phyloP scores from a whole-genome alignment of 2,888 invertebrate genomes.

The Clanis bilineata region DNA sequence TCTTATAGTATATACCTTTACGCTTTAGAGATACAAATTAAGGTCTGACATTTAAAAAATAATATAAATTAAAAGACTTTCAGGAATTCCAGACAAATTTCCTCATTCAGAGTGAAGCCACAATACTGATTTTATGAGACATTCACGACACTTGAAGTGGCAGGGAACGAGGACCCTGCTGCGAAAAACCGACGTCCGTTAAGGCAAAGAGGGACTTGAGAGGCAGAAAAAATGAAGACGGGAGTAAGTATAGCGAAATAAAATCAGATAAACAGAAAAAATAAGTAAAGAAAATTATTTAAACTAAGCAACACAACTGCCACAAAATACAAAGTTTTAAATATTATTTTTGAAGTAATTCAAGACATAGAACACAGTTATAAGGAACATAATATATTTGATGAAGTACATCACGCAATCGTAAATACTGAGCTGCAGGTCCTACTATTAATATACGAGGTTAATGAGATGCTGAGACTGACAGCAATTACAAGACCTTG shows the following conservation, averaged over 20 bases:
- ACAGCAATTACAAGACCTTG: background rate
- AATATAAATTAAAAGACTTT: too few species aligned
- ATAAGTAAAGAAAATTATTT: background rate
- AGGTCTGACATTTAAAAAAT: too few species aligned
- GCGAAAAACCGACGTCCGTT: background rate
- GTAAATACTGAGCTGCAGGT: too few species aligned
- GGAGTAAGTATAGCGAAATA: background rate
- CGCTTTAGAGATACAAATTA: too few species aligned
- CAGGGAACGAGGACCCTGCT: background rate
- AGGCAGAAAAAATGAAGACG: background rate
- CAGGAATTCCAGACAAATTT: background rate
- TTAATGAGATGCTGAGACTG: background rate
- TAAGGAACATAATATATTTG: too few species aligned
- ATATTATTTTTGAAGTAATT: too few species aligned
- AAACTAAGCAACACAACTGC: too few species aligned
- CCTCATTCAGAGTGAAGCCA: background rate
- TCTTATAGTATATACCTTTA: too few species aligned
- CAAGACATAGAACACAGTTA: too few species aligned
- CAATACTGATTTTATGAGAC: constrained; percentile 6
- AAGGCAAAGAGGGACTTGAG: background rate
- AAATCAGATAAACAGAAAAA: background rate
- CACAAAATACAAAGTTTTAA: too few species aligned
- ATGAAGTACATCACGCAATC: too few species aligned
- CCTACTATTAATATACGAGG: background rate
- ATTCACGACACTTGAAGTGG: constrained; percentile 1